Conservation (phyloP, 2,888 invertebrate species). For the Norana najaformis region DNA sequence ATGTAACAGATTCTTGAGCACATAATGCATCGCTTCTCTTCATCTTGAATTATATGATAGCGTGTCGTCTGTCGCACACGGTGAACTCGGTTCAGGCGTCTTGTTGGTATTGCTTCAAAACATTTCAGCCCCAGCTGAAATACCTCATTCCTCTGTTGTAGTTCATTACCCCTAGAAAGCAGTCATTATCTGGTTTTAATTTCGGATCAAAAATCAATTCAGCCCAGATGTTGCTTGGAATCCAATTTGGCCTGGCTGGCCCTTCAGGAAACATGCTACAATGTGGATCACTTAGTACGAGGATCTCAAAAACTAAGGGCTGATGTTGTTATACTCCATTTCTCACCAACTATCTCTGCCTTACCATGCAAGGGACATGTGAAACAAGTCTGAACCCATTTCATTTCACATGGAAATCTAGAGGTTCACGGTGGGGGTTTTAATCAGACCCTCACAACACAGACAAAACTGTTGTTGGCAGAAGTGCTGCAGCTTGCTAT, state of each 20-base stretch:
- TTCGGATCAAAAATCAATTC: neutral
- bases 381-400: too few species aligned
- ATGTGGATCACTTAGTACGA: too few species aligned
- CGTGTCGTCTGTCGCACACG: neutral
- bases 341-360: too few species aligned
- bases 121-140: neutral
- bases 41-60: neutral
- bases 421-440: neutral
- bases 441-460: neutral
- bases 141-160: neutral
- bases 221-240: too few species aligned
- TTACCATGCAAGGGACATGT: too few species aligned
- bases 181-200: neutral
- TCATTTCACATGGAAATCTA: too few species aligned
- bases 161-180: neutral
- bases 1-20: conserved; percentile 13
- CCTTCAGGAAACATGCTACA: too few species aligned
- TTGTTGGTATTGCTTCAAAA: neutral
- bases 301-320: too few species aligned
- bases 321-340: too few species aligned
- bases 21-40: conserved; percentile 1
- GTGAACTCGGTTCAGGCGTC: neutral
- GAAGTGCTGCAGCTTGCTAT: neutral
- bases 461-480: neutral
- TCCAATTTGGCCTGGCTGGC: too few species aligned